These are phyloP conservation scores for Cyclura pinguis DNA, from an alignment of 2,797 vertebrate genomes.

Conservation along the genomic window DNA sequence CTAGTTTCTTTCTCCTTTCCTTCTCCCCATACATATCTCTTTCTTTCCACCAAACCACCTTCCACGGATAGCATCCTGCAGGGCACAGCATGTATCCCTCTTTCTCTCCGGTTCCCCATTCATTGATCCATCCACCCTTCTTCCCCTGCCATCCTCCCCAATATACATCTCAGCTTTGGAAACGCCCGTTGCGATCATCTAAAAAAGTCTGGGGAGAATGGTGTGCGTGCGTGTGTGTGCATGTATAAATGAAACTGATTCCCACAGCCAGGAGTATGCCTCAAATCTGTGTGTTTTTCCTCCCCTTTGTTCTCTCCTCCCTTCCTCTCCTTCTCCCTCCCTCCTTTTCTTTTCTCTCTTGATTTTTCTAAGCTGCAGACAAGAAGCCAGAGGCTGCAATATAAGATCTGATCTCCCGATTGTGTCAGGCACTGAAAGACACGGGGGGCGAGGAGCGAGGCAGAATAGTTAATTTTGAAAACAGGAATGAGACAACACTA, in stretches of 20 bases:
- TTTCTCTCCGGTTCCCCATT: not conserved
- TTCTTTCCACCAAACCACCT: not conserved
- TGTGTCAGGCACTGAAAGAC: accelerated
- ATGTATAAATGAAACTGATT: not conserved
- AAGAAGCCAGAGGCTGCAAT: accelerated
- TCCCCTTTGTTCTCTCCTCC: accelerated
- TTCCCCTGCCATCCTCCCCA: not conserved
- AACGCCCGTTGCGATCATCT: too few relatives aligned
- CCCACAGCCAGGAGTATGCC: not conserved
- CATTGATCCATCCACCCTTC: not conserved
- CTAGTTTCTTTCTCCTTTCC: not conserved
- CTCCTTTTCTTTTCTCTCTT: not conserved
- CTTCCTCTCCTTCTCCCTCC: not conserved
- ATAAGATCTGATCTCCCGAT: not conserved
- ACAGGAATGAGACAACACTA: not conserved
- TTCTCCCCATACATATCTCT: not conserved
- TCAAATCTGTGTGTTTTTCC: not conserved
- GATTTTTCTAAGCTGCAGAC: accelerated
- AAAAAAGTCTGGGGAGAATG: too few relatives aligned
- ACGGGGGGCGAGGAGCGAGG: not conserved
- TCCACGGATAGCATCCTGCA: not conserved
- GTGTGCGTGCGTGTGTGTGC: not conserved
- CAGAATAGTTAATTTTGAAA: accelerated
- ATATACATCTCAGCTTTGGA: too few relatives aligned
- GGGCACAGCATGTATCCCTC: not conserved